Percentiles rank a stretch among this genome's conserved stretches.
Evolutionary conservation across 2,113 vertebrate species (phyloP).

Genomic region (Uropsilus gracilis): DNA sequence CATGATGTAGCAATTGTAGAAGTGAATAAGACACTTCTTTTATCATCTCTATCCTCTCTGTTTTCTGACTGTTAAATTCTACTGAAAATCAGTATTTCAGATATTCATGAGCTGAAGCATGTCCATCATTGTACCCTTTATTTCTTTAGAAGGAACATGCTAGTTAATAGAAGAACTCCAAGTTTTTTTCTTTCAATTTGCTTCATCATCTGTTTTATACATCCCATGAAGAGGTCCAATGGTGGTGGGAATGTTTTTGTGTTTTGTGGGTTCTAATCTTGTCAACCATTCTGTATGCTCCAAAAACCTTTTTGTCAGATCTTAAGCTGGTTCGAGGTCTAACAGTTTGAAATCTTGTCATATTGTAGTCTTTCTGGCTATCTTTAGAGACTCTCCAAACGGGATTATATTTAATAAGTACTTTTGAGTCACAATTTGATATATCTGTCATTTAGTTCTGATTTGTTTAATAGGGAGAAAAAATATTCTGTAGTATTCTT

Average conservation of each 20-base stretch:
- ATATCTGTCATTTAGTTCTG: neutral
- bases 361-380: neutral
- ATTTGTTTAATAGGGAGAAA: neutral
- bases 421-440: conserved; percentile 8
- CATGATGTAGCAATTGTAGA: neutral
- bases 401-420: neutral
- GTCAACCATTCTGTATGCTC: neutral
- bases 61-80: conserved; percentile 21
- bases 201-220: conserved; percentile 18
- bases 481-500: neutral
- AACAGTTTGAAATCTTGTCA: neutral
- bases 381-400: neutral
- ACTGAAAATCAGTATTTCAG: conserved; percentile 18
- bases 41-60: neutral
- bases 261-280: neutral
- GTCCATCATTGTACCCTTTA: neutral
- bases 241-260: neutral
- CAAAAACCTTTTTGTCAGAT: neutral
- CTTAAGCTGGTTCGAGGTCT: neutral
- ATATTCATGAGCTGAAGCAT: neutral
- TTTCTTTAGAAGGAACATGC: neutral
- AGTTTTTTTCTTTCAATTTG: neutral
- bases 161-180: neutral
- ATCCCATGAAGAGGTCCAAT: neutral
- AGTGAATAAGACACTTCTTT: conserved; percentile 31